phyloP scores from a whole-genome alignment of 2,797 vertebrate genomes.

The Lophius americanus region DNA sequence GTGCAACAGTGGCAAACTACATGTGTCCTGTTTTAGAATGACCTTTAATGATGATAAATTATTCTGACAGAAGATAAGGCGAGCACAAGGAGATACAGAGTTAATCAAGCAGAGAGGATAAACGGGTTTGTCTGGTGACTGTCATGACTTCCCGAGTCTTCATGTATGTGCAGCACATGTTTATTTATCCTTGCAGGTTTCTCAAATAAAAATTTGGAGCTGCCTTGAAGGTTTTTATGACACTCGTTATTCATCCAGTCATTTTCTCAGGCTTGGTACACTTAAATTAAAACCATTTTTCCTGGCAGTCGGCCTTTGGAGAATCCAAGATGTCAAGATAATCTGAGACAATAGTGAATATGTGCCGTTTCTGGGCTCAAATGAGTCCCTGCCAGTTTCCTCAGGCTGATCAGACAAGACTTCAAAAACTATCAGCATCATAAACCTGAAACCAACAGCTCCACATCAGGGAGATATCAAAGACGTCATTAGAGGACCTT shows the following conservation, averaged over 20 bases:
- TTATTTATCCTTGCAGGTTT: not conserved
- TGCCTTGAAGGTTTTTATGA: not conserved
- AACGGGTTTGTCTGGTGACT: conserved; percentile 8
- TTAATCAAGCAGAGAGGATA: not conserved
- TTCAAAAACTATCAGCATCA: conserved; percentile 29
- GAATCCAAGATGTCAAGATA: conserved; percentile 34
- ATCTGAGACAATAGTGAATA: conserved; percentile 15
- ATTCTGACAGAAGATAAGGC: not conserved
- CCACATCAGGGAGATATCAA: conserved; percentile 30
- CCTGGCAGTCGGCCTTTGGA: conserved; percentile 18
- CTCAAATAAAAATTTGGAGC: not conserved
- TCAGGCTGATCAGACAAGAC: conserved; percentile 44
- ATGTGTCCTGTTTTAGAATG: conserved; percentile 48
- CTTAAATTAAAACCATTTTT: conserved; percentile 12
- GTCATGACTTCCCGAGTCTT: not conserved
- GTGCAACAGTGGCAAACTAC: conserved; percentile 37
- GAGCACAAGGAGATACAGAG: not conserved
- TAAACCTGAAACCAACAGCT: conserved; percentile 14
- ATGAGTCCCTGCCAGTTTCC: conserved; percentile 22
- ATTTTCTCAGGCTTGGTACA: not conserved
- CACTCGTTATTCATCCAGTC: not conserved
- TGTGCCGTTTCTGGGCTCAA: conserved; percentile 11
- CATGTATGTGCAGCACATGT: not conserved
- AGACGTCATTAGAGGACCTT: conserved; percentile 11
- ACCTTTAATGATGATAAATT: conserved; percentile 38